These are phyloP conservation scores for Apostichopus californicus DNA, from an alignment of 35 echinoderm and acorn worm species.

Conservation along the genomic window DNA sequence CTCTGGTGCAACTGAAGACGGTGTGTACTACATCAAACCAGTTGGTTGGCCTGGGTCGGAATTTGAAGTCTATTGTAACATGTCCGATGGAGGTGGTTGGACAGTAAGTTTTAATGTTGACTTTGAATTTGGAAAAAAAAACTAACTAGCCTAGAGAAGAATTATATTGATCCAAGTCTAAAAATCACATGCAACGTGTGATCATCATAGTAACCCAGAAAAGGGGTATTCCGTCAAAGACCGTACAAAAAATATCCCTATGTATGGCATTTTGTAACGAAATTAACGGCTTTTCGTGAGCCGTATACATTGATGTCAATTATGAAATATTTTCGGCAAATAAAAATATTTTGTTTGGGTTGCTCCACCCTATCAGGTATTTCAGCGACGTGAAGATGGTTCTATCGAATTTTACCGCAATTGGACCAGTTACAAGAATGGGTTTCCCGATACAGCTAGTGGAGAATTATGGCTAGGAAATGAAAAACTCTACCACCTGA, in stretches of 20 bases:
- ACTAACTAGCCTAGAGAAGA: background rate
- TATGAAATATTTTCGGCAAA: too few relatives aligned
- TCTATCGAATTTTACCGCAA: background rate
- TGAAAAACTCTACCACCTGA: background rate
- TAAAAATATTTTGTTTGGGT: background rate
- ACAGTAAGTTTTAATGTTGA: background rate
- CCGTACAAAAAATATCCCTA: too few relatives aligned
- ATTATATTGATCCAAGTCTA: background rate
- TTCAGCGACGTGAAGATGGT: background rate
- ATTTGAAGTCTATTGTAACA: background rate
- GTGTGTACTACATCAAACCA: background rate
- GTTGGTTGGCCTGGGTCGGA: background rate
- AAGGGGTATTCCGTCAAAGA: background rate
- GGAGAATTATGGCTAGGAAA: background rate
- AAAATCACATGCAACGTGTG: background rate
- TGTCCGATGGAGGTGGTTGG: too few relatives aligned
- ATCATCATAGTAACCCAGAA: background rate
- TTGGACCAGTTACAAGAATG: background rate
- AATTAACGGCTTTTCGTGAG: too few relatives aligned
- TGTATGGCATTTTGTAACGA: too few relatives aligned
- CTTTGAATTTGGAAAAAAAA: background rate
- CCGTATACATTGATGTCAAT: too few relatives aligned
- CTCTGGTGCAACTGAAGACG: background rate
- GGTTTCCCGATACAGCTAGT: background rate
- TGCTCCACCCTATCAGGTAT: background rate